Evolutionary conservation across 2,888 invertebrate genomes (phyloP).

Genomic region (Cheilosia pagana): DNA sequence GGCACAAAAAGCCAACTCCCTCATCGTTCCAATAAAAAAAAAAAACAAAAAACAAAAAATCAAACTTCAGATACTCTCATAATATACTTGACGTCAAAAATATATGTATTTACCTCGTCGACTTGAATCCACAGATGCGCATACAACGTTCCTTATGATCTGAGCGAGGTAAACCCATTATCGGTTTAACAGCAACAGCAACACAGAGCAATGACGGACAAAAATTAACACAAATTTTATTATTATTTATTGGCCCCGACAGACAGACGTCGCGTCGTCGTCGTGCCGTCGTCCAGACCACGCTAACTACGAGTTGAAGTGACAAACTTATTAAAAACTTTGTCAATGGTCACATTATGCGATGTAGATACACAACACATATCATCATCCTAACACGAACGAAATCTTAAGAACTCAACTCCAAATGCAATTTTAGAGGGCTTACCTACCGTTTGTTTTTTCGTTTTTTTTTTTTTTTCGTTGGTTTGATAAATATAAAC

Average conservation of each 20-base stretch:
- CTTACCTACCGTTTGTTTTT: constrained; percentile 15
- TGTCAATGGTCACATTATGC: constrained; percentile 73
- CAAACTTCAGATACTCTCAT: constrained; percentile 37
- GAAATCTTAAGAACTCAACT: constrained; percentile 20
- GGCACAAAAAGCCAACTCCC: constrained; percentile 17
- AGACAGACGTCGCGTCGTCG: constrained; percentile 57
- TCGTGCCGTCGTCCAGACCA: background rate
- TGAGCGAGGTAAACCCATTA: constrained; percentile 70
- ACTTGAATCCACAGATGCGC: constrained; percentile 27
- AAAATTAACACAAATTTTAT: constrained; percentile 83
- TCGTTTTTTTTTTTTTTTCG: constrained; percentile 22
- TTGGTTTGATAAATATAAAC: constrained; percentile 63
- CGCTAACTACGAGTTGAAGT: constrained; percentile 36
- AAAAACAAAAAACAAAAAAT: background rate
- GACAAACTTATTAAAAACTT: constrained; percentile 74
- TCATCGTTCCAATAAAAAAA: constrained; percentile 19
- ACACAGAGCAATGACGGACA: constrained; percentile 41
- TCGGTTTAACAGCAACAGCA: constrained; percentile 61
- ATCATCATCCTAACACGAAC: constrained; percentile 56
- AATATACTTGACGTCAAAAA: constrained; percentile 42
- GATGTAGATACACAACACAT: constrained; percentile 67
- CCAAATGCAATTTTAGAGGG: constrained; percentile 57
- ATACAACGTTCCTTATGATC: constrained; percentile 4
- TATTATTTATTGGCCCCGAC: constrained; percentile 81
- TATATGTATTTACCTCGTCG: constrained; percentile 24